Conservation (phyloP, 2,113 vertebrate species). For the Sprattus sprattus region DNA sequence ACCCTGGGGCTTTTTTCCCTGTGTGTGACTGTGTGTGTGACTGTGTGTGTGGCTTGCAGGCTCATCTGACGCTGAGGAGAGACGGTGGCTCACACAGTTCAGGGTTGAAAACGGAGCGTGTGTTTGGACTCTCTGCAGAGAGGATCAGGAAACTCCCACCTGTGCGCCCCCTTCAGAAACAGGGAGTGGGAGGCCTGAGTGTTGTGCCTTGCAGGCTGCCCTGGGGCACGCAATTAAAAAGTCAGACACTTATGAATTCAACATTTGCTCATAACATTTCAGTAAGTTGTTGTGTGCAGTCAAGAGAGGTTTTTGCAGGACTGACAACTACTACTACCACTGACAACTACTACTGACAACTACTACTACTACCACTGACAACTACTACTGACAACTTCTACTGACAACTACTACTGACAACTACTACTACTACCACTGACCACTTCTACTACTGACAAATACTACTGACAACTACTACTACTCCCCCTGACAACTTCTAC, state of each 20-base stretch:
- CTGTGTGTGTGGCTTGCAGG: not conserved
- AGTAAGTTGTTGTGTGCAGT: not conserved
- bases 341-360: too few relatives aligned
- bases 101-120: not conserved
- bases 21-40: not conserved
- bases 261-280: not conserved
- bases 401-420: not conserved
- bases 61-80: not conserved
- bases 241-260: not conserved
- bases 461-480: not conserved
- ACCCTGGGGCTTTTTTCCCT: not conserved
- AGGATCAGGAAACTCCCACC: constrained; percentile 1
- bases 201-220: not conserved
- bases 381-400: not conserved
- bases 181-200: too few relatives aligned
- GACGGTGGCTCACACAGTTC: not conserved
- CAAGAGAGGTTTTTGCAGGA: not conserved
- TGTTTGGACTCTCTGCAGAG: not conserved
- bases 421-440: too few relatives aligned
- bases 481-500: too few relatives aligned
- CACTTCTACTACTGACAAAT: not conserved
- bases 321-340: not conserved
- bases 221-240: not conserved
- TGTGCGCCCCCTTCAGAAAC: not conserved
- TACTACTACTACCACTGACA: too few relatives aligned